These are phyloP conservation scores for Caradrina clavipalpis DNA, from an alignment of 2,888 invertebrate species.

Conservation along the genomic window DNA sequence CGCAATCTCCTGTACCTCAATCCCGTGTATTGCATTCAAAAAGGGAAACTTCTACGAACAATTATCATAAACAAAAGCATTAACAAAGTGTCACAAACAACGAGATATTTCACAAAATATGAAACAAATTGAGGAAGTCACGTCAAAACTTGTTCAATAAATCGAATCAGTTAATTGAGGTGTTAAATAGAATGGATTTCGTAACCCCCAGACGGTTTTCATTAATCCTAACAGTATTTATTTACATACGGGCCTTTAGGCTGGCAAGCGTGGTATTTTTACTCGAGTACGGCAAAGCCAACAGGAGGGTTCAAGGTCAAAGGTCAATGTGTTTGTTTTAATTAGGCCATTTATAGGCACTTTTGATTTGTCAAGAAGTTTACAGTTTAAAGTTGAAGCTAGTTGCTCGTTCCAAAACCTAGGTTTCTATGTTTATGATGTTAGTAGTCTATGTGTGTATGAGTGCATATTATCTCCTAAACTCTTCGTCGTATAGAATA, in stretches of 20 bases:
- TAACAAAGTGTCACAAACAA: constrained; percentile 31
- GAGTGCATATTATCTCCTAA: too few species aligned
- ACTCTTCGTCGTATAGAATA: too few species aligned
- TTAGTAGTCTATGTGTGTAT: too few species aligned
- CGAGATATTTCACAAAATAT: constrained; percentile 57
- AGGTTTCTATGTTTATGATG: too few species aligned
- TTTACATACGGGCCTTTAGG: constrained; percentile 5
- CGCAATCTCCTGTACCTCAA: too few species aligned
- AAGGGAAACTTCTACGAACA: background rate
- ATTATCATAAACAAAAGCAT: constrained; percentile 25
- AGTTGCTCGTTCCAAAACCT: too few species aligned
- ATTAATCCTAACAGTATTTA: constrained; percentile 66
- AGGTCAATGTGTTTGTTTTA: too few species aligned
- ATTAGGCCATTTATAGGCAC: too few species aligned
- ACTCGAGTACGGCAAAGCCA: too few species aligned
- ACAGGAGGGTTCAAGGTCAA: too few species aligned
- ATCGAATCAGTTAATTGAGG: constrained; percentile 78
- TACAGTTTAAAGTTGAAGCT: too few species aligned
- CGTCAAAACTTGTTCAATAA: constrained; percentile 73
- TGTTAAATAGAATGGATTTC: constrained; percentile 77
- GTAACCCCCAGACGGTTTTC: constrained; percentile 71
- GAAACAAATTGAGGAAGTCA: constrained; percentile 62
- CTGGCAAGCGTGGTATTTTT: constrained; percentile 1
- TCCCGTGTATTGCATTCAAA: background rate
- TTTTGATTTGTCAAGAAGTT: too few species aligned